Base-by-base conservation (phyloP, 2,888 invertebrate genomes). In the Nematopogon swammerdamellus region DNA sequence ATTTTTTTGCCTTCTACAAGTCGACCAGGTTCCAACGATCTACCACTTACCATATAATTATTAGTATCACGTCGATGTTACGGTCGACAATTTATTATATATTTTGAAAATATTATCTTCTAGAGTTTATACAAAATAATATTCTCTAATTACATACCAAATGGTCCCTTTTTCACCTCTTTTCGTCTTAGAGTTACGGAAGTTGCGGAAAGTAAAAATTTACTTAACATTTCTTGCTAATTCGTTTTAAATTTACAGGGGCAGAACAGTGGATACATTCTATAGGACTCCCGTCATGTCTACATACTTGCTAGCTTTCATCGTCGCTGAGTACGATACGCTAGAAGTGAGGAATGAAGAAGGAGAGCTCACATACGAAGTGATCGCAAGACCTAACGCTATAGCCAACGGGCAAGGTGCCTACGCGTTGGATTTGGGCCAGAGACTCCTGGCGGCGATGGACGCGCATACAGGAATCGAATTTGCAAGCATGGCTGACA, bases 271-370 rank as follows among this genome's bases (percentile, higher is more conserved):
- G n/a, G 76, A 77, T 50, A 44, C 61, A 1, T 79, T 65, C 52
- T 29, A 56, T 53, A 72, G 58, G 20, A 76, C 84, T 0, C 83
- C 82, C 1, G 20, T 58, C 2, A 81, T 82, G 81, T 86, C 87
- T 4, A 86, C 88, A 0, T 90, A 91, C 58, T 74, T 90, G 4
- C 73, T 90, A 19, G 89, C 89, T 0, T 76, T 89, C 53, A 82
- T 87, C 8, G 85, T 89, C 2, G 85, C 85, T 50, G 82, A 87
- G 50, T 87, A 85, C 58, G 72, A 55, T 16, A 58, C 57, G 19
- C 17, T 57, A 52, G 54, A 17, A 1, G 50, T 44, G 2, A 20
- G 51, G 2, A 44, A 42, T 10, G 0, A 44, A 1, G 55, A 59
- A 25, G 50, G 53, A 8, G 2, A 18, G 0, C 17, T 70, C 0